Evolutionary conservation across 2,888 invertebrate species (phyloP), one percentile per base, ranked within the genome.

Genomic region (Nysson spinosus): DNA sequence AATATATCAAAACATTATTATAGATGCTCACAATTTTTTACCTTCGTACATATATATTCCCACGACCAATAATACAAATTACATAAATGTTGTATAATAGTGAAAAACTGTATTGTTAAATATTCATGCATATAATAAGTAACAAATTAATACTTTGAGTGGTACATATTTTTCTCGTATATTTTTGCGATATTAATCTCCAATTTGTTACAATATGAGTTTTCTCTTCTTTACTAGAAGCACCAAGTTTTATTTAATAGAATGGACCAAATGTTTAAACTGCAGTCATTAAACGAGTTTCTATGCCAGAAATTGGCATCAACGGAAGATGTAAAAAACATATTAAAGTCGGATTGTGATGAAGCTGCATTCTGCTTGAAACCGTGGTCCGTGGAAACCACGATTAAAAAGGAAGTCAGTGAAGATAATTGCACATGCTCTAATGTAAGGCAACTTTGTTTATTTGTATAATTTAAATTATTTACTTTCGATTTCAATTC

Each of bases 301-400:
- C 64, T 84, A 22, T n/a, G 42, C 5, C 52, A 58, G 9, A 69
- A 71, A 51, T 61, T 83, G 11, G 14, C 30, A 17, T 60, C 70
- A 4, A 83, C 84, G 2, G 81, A 85, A 37, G 60, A 73, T 7
- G 80, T 78, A 1, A 85, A 79, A 56, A 56, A 49, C 35, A 54
- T 74, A 20, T 52, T 86, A 16, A 73, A 77, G 56, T 61, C 16
- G 6, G 77, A 86, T 52, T 85, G 85, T 43, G 79, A 83, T 6
- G 83, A 85, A 58, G 86, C 84, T 1, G 75, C 60, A 54, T 82
- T 80, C 51, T 81, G 76, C 47, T 66, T 87, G 19, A 78, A 79
- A 42, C 82, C 86, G 5, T 86, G 85, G 85, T 58, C 68, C 5
- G 63, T 77, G 14, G 79, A 82, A 70, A 76, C 68, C 4, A 26